Evolutionary conservation across 2,888 invertebrate genomes (phyloP).

Genomic region (Harmothoe impar): DNA sequence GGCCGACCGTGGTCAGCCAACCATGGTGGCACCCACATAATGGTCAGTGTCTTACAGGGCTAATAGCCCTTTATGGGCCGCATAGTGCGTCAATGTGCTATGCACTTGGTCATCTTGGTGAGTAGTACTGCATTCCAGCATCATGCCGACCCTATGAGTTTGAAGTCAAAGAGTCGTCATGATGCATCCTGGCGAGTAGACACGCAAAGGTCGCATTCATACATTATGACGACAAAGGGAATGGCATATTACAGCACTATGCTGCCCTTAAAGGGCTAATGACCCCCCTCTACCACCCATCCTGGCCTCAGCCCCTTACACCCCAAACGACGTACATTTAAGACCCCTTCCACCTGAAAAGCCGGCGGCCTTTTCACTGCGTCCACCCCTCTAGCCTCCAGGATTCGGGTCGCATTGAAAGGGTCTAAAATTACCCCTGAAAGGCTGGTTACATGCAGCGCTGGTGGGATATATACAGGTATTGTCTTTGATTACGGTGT

Average conservation of each 20-base stretch:
- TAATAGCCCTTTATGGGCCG: too few species aligned
- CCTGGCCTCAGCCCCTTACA: neutral
- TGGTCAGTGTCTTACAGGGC: slow-evolving; percentile 1
- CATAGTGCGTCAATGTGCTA: too few species aligned
- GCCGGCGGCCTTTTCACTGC: neutral
- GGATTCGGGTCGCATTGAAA: neutral
- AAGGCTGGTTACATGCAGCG: neutral
- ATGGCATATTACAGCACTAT: too few species aligned
- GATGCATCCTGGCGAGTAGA: too few species aligned
- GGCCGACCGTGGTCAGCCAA: neutral
- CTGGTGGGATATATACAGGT: neutral
- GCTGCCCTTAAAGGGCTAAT: too few species aligned
- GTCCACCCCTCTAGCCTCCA: neutral
- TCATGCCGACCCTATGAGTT: too few species aligned
- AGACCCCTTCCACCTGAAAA: neutral
- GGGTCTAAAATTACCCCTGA: slow-evolving; percentile 25
- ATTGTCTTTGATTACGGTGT: slow-evolving; percentile 22
- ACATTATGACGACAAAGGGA: too few species aligned
- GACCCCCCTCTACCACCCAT: neutral
- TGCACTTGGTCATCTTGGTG: too few species aligned
- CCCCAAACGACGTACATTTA: neutral
- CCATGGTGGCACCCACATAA: neutral
- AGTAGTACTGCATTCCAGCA: too few species aligned
- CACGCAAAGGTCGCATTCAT: too few species aligned
- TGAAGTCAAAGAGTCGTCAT: too few species aligned